A percentile compares a stretch with the other conserved stretches of the same genome.
phyloP scores from a whole-genome alignment of 2,888 invertebrate species.

The Polietes domitor region DNA sequence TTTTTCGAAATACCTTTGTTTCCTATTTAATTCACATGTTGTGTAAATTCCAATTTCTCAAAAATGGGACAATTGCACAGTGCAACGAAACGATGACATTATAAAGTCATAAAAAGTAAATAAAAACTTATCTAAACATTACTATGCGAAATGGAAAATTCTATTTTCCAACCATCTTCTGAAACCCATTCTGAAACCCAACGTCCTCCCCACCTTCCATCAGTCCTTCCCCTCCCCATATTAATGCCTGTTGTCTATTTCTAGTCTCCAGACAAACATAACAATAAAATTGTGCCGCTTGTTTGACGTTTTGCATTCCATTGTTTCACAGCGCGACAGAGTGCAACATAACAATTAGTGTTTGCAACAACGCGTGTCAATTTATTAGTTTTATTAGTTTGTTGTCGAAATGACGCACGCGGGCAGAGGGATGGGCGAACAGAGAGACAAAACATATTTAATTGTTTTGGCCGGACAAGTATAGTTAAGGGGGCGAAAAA shows the following conservation, averaged over 20 bases:
- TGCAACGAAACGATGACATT: too few relatives aligned
- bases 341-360: constrained; percentile 32
- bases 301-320: constrained; percentile 20
- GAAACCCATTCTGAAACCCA: too few relatives aligned
- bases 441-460: not conserved
- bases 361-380: constrained; percentile 11
- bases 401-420: not conserved
- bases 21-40: too few relatives aligned
- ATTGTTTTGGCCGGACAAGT: not conserved
- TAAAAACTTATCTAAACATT: too few relatives aligned
- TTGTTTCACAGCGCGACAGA: not conserved
- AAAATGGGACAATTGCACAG: too few relatives aligned
- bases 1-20: too few relatives aligned
- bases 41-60: too few relatives aligned
- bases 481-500: not conserved
- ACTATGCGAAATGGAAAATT: not conserved
- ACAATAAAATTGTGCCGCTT: constrained; percentile 16
- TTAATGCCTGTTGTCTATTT: not conserved
- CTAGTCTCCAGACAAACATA: not conserved
- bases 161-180: not conserved
- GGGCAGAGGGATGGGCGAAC: not conserved
- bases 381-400: constrained; percentile 31
- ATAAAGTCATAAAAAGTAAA: too few relatives aligned
- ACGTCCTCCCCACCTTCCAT: not conserved
- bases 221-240: not conserved